Evolutionary conservation across 2,888 invertebrate genomes (phyloP).

Genomic region (Stenoptilia bipunctidactyla): DNA sequence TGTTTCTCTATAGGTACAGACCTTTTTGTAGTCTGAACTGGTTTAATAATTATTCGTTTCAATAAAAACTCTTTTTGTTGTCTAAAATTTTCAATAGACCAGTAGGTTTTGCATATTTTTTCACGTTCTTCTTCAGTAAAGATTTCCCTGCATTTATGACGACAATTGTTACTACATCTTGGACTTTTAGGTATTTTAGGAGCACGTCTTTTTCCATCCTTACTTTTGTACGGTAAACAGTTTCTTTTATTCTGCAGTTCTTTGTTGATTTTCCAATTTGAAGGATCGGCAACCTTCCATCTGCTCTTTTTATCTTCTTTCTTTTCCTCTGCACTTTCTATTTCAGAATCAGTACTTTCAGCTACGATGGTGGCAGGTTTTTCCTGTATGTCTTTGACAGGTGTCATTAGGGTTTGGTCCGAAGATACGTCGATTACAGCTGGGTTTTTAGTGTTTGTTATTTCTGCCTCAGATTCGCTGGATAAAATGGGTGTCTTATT

Average conservation of each 20-base stretch:
- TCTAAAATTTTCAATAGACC: slow-evolving; percentile 6
- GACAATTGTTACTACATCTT: slow-evolving; percentile 7
- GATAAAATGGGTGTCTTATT: too few species aligned
- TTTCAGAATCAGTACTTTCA: slow-evolving; percentile 5
- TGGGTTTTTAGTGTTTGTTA: too few species aligned
- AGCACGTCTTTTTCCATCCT: slow-evolving; percentile 7
- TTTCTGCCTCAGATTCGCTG: too few species aligned
- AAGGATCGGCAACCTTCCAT: slow-evolving; percentile 4
- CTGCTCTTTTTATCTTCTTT: slow-evolving; percentile 5
- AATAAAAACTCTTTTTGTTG: slow-evolving; percentile 7
- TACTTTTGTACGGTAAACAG: slow-evolving; percentile 10
- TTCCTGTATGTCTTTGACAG: neutral
- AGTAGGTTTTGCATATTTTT: slow-evolving; percentile 6
- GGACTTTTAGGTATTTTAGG: slow-evolving; percentile 9
- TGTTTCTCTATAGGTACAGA: slow-evolving; percentile 6
- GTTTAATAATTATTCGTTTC: slow-evolving; percentile 6
- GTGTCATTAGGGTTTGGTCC: too few species aligned
- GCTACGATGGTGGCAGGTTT: slow-evolving; percentile 1
- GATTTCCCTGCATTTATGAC: slow-evolving; percentile 6
- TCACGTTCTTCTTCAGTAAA: slow-evolving; percentile 7
- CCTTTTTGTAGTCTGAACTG: slow-evolving; percentile 6
- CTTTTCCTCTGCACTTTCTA: neutral
- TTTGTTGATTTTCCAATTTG: slow-evolving; percentile 9
- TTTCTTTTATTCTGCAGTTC: slow-evolving; percentile 6
- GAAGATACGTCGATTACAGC: too few species aligned